These are phyloP conservation scores for Hippopotamyrus pictus DNA, from an alignment of 2,797 vertebrate species.

Conservation along the genomic window DNA sequence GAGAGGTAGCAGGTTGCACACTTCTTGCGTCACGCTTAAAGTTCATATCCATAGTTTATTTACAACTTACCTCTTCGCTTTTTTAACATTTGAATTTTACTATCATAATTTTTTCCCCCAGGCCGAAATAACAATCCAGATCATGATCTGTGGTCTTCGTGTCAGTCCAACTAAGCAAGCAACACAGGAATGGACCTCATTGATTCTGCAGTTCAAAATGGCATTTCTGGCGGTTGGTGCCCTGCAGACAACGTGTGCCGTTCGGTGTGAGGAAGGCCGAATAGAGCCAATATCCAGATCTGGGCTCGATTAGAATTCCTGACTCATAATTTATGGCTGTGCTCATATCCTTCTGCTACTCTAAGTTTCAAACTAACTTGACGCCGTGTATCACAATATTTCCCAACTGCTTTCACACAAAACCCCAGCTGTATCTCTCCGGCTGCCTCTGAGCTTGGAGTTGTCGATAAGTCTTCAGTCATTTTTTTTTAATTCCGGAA, in stretches of 20 bases:
- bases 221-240: not conserved
- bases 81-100: not conserved
- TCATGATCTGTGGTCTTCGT: not conserved
- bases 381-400: not conserved
- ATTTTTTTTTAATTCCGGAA: not conserved
- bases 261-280: not conserved
- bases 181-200: not conserved
- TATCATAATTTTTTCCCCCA: not conserved
- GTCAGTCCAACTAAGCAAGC: not conserved
- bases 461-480: not conserved
- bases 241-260: not conserved
- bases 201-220: not conserved
- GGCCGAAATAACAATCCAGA: not conserved
- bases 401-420: not conserved
- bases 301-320: not conserved
- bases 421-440: not conserved
- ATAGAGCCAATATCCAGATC: not conserved
- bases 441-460: not conserved
- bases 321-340: not conserved
- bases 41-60: slow-evolving; percentile 6
- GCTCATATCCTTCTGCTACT: not conserved
- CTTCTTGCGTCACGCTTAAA: not conserved
- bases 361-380: not conserved
- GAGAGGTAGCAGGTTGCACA: not conserved
- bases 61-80: not conserved